These are phyloP conservation scores for Spicauda simplicius DNA, from an alignment of 2,888 invertebrate genomes.

Conservation along the genomic window DNA sequence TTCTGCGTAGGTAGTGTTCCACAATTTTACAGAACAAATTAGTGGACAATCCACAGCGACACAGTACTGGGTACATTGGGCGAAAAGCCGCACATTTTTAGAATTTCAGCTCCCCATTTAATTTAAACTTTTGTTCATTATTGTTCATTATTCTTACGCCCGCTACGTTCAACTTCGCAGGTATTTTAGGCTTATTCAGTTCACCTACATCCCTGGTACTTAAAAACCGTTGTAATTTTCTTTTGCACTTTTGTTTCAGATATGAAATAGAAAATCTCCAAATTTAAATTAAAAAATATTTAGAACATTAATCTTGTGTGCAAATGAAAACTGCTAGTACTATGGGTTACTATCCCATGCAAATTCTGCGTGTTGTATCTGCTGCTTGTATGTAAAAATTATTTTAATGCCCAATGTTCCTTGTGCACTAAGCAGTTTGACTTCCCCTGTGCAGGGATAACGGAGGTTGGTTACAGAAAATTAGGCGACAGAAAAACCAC, in stretches of 20 bases:
- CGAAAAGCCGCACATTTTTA: slow-evolving; percentile 15
- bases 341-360: too few species aligned
- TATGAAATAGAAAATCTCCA: not conserved
- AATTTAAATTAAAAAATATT: too few species aligned
- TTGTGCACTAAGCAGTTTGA: too few species aligned
- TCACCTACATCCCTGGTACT: not conserved
- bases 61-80: slow-evolving; percentile 2
- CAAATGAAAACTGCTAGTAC: too few species aligned
- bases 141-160: not conserved
- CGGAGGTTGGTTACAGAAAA: too few species aligned
- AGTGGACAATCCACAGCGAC: slow-evolving; percentile 11
- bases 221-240: not conserved
- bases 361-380: too few species aligned
- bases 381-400: too few species aligned
- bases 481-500: too few species aligned
- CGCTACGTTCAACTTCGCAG: not conserved
- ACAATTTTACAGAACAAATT: slow-evolving; percentile 6
- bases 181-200: not conserved
- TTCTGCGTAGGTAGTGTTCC: not conserved
- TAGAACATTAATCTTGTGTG: too few species aligned
- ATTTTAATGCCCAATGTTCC: too few species aligned
- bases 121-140: slow-evolving; percentile 12
- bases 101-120: slow-evolving; percentile 5
- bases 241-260: not conserved
- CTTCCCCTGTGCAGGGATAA: too few species aligned